Base-by-base conservation (phyloP, 2,888 invertebrate genomes). In the Lycocerus yunnanus region DNA sequence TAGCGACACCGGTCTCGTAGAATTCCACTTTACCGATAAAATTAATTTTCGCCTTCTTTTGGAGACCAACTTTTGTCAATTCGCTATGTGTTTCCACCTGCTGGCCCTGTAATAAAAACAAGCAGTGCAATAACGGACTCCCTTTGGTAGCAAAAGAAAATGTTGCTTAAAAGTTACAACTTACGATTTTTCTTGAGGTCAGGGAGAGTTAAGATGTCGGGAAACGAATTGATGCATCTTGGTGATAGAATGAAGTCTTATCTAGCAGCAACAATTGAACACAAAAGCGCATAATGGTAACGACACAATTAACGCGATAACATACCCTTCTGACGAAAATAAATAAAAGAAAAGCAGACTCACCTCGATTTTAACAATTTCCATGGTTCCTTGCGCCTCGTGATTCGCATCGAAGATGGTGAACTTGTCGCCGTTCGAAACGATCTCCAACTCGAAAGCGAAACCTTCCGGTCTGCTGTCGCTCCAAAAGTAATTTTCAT, bases 401-500 rank as follows among this genome's bases (percentile, higher is more conserved):
- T 90, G 90, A 81, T 91, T 91, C 21, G 90, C 89, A 84, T 93
- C 92, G 80, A 91, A 91, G 72, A 93, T 90, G n/a, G 92, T 92
- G 82, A 93, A 94, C 84, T 92, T 92, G 80, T 93, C 92, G 15
- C 93, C 93, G 71, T 90, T 87, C 13, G 91, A 90, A 6, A 93
- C 89, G 0, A 92, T 90, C 83, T 92, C 92, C 75, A 92, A 87
- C 84, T 92, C 92, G 85, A 94, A 94, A 27, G 91, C 92, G 84
- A 91, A 94, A 68, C 94, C 94, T 84, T 92, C 92, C 1, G 91
- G 91, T 77, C 90, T 88, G 43, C 93, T 94, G 87, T 94, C 94
- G 18, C 93, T 92, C 93, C 94, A 94, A 88, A 94, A 94, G 85
- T 92, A 93, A 84, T 93, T 92, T 67, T 89, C 88, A 84, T 93